Evolutionary conservation across 2,888 invertebrate genomes (phyloP).

Genomic region (Sceliomorpha sp.): DNA sequence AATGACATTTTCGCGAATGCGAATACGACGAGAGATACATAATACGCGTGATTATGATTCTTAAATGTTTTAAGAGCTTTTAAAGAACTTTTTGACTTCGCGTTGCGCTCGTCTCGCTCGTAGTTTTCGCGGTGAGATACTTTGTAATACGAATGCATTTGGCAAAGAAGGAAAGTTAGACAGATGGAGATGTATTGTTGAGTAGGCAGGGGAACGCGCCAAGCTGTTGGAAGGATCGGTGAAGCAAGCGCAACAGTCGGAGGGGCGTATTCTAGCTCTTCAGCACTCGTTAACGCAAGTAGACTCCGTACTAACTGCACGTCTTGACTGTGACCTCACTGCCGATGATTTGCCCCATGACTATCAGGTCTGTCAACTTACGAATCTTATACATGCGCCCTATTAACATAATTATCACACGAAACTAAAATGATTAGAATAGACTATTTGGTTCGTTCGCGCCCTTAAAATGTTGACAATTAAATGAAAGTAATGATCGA

Average conservation of each 20-base stretch:
- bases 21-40: too few relatives aligned
- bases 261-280: slow-evolving; percentile 87
- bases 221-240: slow-evolving; percentile 86
- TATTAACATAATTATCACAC: slow-evolving; percentile 24
- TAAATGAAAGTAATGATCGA: too few relatives aligned
- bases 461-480: too few relatives aligned
- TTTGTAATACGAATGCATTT: not conserved
- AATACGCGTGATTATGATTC: too few relatives aligned
- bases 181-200: slow-evolving; percentile 62
- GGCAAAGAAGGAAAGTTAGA: slow-evolving; percentile 17
- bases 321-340: slow-evolving; percentile 88
- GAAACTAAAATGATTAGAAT: too few relatives aligned
- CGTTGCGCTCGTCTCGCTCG: too few relatives aligned
- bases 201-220: slow-evolving; percentile 84
- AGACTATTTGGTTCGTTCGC: too few relatives aligned
- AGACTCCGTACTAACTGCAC: slow-evolving; percentile 85
- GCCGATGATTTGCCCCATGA: slow-evolving; percentile 90
- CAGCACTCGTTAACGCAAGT: slow-evolving; percentile 87
- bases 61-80: too few relatives aligned
- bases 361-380: slow-evolving; percentile 82
- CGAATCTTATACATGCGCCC: slow-evolving; percentile 19
- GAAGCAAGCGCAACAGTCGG: slow-evolving; percentile 88
- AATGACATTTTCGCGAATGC: too few relatives aligned
- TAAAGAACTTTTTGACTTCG: too few relatives aligned
- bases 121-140: slow-evolving; percentile 1